Evolutionary conservation across 1,140 invertebrate species (phyloP).

Genomic region (Cryptotermes secundus): DNA sequence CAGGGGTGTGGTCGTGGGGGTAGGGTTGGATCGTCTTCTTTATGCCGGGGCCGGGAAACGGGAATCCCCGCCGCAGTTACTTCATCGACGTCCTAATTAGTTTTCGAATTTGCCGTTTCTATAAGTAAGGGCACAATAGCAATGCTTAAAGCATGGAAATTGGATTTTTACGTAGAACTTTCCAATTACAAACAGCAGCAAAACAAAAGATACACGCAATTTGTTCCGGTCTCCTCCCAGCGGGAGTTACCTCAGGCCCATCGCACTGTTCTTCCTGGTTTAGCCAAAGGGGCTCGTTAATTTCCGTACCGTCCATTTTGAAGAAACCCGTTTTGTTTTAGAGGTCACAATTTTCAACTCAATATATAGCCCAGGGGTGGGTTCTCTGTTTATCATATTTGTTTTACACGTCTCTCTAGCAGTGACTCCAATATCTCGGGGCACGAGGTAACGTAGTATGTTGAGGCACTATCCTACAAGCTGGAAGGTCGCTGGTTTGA

Average conservation of each 20-base stretch:
- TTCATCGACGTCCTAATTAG: neutral
- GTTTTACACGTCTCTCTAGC: too few relatives aligned
- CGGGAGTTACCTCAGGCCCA: neutral
- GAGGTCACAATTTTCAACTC: too few relatives aligned
- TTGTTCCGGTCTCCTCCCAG: neutral
- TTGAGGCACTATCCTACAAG: too few relatives aligned
- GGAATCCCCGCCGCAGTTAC: neutral
- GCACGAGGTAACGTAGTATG: too few relatives aligned
- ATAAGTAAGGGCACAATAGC: neutral
- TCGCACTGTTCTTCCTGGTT: too few relatives aligned
- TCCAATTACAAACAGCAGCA: neutral
- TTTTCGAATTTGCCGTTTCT: conserved; percentile 20
- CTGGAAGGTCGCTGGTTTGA: too few relatives aligned
- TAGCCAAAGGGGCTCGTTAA: too few relatives aligned
- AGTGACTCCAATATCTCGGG: too few relatives aligned
- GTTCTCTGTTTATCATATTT: too few relatives aligned
- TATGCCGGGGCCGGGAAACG: neutral
- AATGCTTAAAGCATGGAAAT: neutral
- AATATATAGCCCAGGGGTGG: too few relatives aligned
- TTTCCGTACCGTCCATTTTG: too few relatives aligned
- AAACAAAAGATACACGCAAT: neutral
- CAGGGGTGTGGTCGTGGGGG: neutral
- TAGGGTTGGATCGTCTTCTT: neutral
- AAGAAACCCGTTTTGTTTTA: too few relatives aligned
- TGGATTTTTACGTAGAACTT: conserved; percentile 17